These are phyloP conservation scores for Limanda limanda DNA, from an alignment of 2,113 vertebrate species.

Conservation along the genomic window DNA sequence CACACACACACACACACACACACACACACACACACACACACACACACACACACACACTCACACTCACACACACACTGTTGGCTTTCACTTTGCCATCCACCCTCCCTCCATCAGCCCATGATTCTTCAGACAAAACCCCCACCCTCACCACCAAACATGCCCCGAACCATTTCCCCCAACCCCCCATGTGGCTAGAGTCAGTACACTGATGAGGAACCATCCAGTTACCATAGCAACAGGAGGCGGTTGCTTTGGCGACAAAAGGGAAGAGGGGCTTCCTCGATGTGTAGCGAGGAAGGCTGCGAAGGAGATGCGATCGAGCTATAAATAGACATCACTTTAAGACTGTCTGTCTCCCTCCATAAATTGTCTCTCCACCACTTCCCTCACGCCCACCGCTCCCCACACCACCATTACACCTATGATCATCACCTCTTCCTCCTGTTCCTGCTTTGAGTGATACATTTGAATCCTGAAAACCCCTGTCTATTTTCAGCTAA, in stretches of 20 bases:
- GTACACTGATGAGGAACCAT: slow-evolving; percentile 62
- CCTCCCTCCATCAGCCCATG: slow-evolving; percentile 15
- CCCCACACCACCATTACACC: slow-evolving; percentile 7
- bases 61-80: background rate
- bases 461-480: too few species aligned
- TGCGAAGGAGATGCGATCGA: slow-evolving; percentile 23
- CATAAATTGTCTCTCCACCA: slow-evolving; percentile 7
- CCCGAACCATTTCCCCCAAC: slow-evolving; percentile 8
- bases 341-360: slow-evolving; percentile 30
- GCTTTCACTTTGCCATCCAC: slow-evolving; percentile 1
- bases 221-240: slow-evolving; percentile 80
- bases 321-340: slow-evolving; percentile 70
- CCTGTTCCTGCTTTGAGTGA: slow-evolving; percentile 1
- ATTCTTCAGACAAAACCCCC: background rate
- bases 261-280: slow-evolving; percentile 60
- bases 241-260: slow-evolving; percentile 85
- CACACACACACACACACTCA: background rate
- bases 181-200: slow-evolving; percentile 52
- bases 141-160: slow-evolving; percentile 32
- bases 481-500: slow-evolving; percentile 3
- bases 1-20: background rate
- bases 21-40: background rate
- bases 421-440: slow-evolving; percentile 23
- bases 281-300: slow-evolving; percentile 44
- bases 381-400: slow-evolving; percentile 10